Percentiles rank a stretch among this genome's conserved stretches.
Conservation (phyloP, 2,113 vertebrate genomes). For the Galbula dea region DNA sequence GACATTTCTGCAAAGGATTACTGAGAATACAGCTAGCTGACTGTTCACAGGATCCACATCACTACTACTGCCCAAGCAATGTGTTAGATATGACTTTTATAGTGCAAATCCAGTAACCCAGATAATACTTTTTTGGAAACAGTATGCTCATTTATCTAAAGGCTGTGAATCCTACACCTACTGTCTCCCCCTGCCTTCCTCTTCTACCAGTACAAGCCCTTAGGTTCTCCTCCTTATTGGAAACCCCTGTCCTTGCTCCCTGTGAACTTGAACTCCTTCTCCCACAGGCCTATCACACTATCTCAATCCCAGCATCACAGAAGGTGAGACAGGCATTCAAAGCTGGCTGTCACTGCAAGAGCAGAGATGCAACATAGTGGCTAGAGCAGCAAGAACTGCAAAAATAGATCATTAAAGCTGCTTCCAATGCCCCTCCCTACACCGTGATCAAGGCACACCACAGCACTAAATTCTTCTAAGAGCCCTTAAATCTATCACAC, state of each 20-base stretch:
- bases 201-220: neutral
- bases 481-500: constrained; percentile 50
- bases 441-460: neutral
- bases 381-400: neutral
- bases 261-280: neutral
- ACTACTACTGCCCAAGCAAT: neutral
- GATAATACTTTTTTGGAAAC: neutral
- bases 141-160: neutral
- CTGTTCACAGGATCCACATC: neutral
- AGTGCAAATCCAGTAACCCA: neutral
- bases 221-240: neutral
- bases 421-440: constrained; percentile 1
- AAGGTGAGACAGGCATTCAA: neutral
- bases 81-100: neutral
- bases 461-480: constrained; percentile 49
- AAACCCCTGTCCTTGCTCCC: neutral
- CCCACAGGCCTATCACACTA: neutral
- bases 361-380: neutral
- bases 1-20: neutral
- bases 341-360: neutral
- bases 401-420: constrained; percentile 8
- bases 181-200: neutral
- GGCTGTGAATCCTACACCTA: neutral
- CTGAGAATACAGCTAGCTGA: neutral
- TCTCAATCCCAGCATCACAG: neutral